phyloP scores from a whole-genome alignment of 1,140 invertebrate species.

The Helicoverpa zea region DNA sequence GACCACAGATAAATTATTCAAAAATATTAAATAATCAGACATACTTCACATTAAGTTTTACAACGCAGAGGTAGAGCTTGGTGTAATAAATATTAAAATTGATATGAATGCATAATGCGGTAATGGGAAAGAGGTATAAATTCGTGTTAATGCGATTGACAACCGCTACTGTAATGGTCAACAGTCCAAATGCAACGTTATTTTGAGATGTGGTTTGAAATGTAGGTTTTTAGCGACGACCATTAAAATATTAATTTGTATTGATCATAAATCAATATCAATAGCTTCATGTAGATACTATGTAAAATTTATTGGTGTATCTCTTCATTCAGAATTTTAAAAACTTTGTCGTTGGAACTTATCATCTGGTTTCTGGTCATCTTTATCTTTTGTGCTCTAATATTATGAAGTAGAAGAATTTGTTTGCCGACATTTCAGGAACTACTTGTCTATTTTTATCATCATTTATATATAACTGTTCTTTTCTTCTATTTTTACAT shows the following conservation, averaged over 20 bases:
- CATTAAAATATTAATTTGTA: not conserved
- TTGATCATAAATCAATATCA: too few species aligned
- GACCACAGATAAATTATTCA: slow-evolving; percentile 8
- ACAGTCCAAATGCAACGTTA: slow-evolving; percentile 44
- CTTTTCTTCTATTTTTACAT: too few species aligned
- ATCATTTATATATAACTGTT: not conserved
- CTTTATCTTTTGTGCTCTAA: too few species aligned
- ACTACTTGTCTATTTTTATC: not conserved
- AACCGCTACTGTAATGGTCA: slow-evolving; percentile 44
- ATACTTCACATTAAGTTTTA: slow-evolving; percentile 32
- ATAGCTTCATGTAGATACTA: too few species aligned
- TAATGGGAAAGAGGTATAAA: slow-evolving; percentile 50
- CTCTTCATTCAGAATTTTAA: too few species aligned
- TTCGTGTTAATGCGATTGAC: slow-evolving; percentile 50
- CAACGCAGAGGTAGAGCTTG: slow-evolving; percentile 14
- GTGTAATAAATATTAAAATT: slow-evolving; percentile 48
- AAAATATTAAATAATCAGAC: slow-evolving; percentile 40
- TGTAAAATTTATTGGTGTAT: too few species aligned
- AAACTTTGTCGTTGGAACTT: too few species aligned
- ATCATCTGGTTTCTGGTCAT: too few species aligned
- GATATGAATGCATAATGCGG: slow-evolving; percentile 46
- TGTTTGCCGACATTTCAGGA: too few species aligned
- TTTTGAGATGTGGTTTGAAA: slow-evolving; percentile 16
- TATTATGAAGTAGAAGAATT: too few species aligned
- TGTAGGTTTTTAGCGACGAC: not conserved